phyloP scores from a whole-genome alignment of 2,113 vertebrate genomes.

The Pleuronectes platessa region DNA sequence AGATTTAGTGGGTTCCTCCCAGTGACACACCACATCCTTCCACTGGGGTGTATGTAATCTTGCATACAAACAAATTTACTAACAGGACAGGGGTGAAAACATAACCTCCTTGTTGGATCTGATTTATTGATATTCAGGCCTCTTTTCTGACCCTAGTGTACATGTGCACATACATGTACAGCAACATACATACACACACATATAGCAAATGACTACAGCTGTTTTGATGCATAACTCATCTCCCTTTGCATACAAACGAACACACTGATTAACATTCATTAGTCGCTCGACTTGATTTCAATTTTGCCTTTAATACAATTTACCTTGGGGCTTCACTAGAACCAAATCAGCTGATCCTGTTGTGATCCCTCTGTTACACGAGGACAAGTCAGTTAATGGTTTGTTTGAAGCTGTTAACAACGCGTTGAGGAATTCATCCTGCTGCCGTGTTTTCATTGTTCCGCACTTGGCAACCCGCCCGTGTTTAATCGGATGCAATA shows the following conservation, averaged over 20 bases:
- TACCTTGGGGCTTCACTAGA: not conserved
- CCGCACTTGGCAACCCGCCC: not conserved
- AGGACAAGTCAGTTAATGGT: not conserved
- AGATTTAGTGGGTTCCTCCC: too few relatives aligned
- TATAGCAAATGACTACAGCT: too few relatives aligned
- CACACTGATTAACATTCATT: not conserved
- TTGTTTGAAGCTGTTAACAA: not conserved
- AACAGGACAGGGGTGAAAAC: too few relatives aligned
- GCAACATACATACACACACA: not conserved
- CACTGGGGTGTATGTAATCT: too few relatives aligned
- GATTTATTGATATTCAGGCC: too few relatives aligned
- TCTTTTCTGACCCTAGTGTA: too few relatives aligned
- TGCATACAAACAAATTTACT: too few relatives aligned
- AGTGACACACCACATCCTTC: too few relatives aligned
- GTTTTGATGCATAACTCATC: not conserved
- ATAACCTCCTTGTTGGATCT: too few relatives aligned
- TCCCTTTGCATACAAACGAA: not conserved
- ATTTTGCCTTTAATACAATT: not conserved
- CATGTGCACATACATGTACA: too few relatives aligned
- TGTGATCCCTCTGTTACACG: not conserved
- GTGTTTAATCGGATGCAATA: not conserved
- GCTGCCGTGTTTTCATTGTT: not conserved
- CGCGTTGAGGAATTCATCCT: not conserved
- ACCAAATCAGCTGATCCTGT: not conserved
- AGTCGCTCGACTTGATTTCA: conserved; percentile 8